phyloP scores from a whole-genome alignment of 2,888 invertebrate species.

The Danaus chrysippus region DNA sequence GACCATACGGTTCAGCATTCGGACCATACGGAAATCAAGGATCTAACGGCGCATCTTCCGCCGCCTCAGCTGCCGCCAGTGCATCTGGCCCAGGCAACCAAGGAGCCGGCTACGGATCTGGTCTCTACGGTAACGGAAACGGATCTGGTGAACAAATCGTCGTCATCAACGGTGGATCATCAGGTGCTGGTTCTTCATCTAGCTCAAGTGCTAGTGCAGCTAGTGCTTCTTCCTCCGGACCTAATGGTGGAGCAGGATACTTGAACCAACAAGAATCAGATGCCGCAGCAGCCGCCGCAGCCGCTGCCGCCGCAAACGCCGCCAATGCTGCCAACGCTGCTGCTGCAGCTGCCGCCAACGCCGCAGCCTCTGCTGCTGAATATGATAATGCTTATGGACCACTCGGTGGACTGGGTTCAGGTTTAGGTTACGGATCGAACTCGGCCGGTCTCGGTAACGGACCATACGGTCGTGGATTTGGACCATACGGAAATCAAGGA shows the following conservation, averaged over 20 bases:
- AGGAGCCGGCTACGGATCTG: conserved; percentile 11
- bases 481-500: conserved; percentile 16
- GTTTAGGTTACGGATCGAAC: conserved; percentile 1
- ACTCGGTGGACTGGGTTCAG: not conserved
- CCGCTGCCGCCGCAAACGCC: conserved; percentile 1
- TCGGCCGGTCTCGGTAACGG: conserved; percentile 2
- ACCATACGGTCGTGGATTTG: conserved; percentile 10
- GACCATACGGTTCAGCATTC: not conserved
- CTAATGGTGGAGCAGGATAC: not conserved
- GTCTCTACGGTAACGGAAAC: conserved; percentile 1
- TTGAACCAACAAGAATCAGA: not conserved
- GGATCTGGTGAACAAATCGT: not conserved
- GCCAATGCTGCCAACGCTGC: not conserved
- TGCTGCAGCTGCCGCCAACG: not conserved
- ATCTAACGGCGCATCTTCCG: conserved; percentile 10
- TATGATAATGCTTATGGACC: not conserved
- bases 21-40: conserved; percentile 1
- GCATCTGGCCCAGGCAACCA: conserved; percentile 7
- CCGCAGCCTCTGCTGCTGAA: conserved; percentile 3
- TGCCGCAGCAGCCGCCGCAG: conserved; percentile 1
- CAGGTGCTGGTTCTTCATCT: conserved; percentile 9
- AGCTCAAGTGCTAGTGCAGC: conserved; percentile 19
- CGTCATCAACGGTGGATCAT: not conserved
- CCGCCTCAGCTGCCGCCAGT: not conserved
- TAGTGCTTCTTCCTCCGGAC: not conserved